These are phyloP conservation scores for Zelleria hepariella DNA, from an alignment of 2,888 invertebrate species.

Conservation along the genomic window DNA sequence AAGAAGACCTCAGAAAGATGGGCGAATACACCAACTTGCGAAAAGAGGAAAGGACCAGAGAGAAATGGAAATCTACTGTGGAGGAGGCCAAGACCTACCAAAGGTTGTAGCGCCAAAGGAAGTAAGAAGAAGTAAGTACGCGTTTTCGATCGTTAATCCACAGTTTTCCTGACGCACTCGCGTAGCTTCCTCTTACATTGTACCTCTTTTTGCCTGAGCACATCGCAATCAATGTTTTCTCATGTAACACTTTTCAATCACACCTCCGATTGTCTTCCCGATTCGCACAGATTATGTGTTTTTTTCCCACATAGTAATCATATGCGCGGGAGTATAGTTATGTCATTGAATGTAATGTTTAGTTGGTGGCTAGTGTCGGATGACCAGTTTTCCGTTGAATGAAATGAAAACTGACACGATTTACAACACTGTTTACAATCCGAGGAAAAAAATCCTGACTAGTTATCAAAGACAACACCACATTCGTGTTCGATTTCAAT, in stretches of 20 bases:
- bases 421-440: no score
- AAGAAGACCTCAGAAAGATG: no score
- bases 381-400: background rate
- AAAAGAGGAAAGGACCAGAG: no score
- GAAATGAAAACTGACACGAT: no score
- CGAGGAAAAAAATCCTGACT: no score
- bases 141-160: background rate
- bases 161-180: background rate
- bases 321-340: background rate
- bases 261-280: background rate
- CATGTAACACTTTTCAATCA: background rate
- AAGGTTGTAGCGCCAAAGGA: no score
- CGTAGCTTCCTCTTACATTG: background rate
- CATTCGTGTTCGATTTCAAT: no score
- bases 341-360: background rate
- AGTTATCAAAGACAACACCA: no score
- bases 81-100: no score
- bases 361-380: background rate
- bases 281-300: background rate
- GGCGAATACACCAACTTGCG: no score
- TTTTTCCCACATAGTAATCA: background rate
- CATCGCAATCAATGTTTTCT: background rate
- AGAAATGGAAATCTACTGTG: no score
- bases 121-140: no score
- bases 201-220: background rate